Conservation (phyloP, 2,888 invertebrate species). For the Folsomia candida region DNA sequence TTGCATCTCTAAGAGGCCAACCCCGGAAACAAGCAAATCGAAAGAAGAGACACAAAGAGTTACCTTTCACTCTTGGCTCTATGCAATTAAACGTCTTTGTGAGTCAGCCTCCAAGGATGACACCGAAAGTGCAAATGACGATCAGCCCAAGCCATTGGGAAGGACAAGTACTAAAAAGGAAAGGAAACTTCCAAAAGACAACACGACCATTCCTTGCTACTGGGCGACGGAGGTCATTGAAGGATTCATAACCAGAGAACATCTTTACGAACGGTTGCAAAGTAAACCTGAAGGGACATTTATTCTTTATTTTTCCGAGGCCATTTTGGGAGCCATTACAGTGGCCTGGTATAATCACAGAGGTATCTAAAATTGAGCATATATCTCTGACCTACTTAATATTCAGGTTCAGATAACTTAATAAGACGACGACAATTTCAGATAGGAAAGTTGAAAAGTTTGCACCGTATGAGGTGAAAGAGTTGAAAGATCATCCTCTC, state of each 20-base stretch:
- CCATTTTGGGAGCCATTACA: constrained; percentile 1
- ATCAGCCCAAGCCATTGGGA: constrained; percentile 6
- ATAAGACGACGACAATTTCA: neutral
- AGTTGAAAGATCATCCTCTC: constrained; percentile 21
- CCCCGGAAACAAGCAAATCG: neutral
- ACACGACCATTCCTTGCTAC: constrained; percentile 6
- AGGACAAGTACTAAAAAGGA: no score
- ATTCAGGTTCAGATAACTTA: neutral
- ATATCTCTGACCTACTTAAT: neutral
- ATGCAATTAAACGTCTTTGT: constrained; percentile 14
- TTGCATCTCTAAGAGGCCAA: neutral
- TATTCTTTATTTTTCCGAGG: constrained; percentile 23
- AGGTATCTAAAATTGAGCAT: neutral
- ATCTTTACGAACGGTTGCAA: neutral
- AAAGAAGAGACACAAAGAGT: neutral
- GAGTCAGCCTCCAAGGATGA: constrained; percentile 15
- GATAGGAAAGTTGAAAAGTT: neutral
- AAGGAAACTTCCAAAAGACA: constrained; percentile 16
- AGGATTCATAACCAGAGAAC: constrained; percentile 21
- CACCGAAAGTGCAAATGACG: neutral
- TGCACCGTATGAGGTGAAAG: constrained; percentile 18
- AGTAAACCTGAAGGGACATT: constrained; percentile 20
- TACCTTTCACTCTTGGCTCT: constrained; percentile 23
- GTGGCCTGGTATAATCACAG: neutral
- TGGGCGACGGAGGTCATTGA: constrained; percentile 23